Conservation (phyloP, 2,113 vertebrate species). For the Enhydra lutris region DNA sequence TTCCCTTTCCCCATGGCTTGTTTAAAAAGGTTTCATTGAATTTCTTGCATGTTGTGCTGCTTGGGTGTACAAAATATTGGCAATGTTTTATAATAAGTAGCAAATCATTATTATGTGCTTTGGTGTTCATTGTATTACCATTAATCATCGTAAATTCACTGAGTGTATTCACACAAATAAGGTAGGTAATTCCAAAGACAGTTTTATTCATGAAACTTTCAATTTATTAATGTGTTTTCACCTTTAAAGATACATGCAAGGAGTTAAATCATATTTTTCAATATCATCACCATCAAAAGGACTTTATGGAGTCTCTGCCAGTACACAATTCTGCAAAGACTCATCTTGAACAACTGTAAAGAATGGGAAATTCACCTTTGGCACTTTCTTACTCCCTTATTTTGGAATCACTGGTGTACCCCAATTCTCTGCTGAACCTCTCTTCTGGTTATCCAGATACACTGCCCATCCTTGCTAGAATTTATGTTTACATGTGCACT, state of each 20-base stretch:
- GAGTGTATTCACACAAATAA: slow-evolving; percentile 79
- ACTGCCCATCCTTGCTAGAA: not conserved
- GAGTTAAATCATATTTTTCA: slow-evolving; percentile 40
- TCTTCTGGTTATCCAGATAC: not conserved
- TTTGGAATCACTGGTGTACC: not conserved
- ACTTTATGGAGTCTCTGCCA: not conserved
- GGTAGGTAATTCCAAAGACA: slow-evolving; percentile 80
- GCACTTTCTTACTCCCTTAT: not conserved
- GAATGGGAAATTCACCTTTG: not conserved
- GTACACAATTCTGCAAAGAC: not conserved
- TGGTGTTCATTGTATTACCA: slow-evolving; percentile 80
- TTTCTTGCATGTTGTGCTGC: slow-evolving; percentile 78
- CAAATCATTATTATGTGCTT: slow-evolving; percentile 85
- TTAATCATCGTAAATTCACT: slow-evolving; percentile 85
- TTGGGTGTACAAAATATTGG: slow-evolving; percentile 82
- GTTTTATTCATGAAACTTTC: slow-evolving; percentile 78
- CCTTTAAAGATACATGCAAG: slow-evolving; percentile 75
- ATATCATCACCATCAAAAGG: not conserved
- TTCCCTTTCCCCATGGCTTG: slow-evolving; percentile 71
- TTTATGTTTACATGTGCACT: not conserved
- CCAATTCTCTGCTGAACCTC: not conserved
- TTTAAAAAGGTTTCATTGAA: slow-evolving; percentile 81
- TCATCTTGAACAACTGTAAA: not conserved
- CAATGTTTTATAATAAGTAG: slow-evolving; percentile 84
- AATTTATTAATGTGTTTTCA: slow-evolving; percentile 77